Conservation (phyloP, 2,797 vertebrate species). For the Macrochelys suwanniensis region DNA sequence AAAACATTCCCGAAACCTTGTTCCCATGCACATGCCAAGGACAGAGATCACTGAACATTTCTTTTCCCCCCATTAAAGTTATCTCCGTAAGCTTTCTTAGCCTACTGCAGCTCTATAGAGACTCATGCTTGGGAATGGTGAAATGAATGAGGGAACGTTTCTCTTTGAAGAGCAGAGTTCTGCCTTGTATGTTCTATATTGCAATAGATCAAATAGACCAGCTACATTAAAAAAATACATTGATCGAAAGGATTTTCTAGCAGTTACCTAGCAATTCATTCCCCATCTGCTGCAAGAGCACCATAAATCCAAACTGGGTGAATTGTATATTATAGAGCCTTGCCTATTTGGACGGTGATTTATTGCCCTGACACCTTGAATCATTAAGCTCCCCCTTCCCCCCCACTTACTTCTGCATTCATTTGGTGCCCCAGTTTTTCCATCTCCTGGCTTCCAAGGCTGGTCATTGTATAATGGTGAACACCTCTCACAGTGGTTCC, state of each 20-base stretch:
- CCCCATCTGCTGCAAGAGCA: neutral
- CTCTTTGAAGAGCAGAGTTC: neutral
- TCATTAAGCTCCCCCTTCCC: neutral
- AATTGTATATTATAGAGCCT: neutral
- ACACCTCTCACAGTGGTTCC: constrained; percentile 90
- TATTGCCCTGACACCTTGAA: neutral
- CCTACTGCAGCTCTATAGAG: neutral
- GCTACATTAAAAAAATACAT: neutral
- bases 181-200: neutral
- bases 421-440: constrained; percentile 88
- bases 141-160: rapidly evolving
- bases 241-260: neutral
- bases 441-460: constrained; percentile 89
- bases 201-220: neutral
- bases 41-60: neutral
- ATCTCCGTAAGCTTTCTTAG: rapidly evolving
- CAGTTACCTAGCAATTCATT: neutral
- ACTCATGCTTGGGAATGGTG: rapidly evolving
- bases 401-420: constrained; percentile 88
- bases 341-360: neutral
- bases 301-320: neutral
- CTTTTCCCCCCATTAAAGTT: neutral
- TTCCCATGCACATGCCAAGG: neutral
- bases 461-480: constrained; percentile 87
- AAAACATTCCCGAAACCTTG: neutral